Percentiles rank a stretch among this genome's conserved stretches.
phyloP scores from a whole-genome alignment of 2,888 invertebrate species.

The Caenorhabditis sinica region DNA sequence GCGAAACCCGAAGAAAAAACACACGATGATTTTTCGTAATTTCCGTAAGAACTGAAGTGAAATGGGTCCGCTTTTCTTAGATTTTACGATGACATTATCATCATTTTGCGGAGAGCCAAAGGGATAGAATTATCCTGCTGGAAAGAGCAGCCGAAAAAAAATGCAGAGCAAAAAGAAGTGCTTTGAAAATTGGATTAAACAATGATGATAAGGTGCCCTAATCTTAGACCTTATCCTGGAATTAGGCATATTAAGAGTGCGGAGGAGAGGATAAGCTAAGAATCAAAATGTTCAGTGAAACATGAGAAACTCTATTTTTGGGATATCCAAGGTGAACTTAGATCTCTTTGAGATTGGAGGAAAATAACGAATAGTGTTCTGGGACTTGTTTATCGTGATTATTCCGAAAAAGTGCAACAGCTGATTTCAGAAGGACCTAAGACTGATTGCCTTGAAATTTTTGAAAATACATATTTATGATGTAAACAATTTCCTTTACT shows the following conservation, averaged over 20 bases:
- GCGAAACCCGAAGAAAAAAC: conserved; percentile 7
- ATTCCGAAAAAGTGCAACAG: background rate
- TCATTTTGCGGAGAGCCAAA: conserved; percentile 14
- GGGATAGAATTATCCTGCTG: background rate
- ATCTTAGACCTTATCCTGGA: conserved; percentile 6
- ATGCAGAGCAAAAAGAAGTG: conserved; percentile 7
- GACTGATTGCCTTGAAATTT: too few species aligned
- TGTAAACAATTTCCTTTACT: too few species aligned
- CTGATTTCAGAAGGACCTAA: background rate
- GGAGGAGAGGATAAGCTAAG: conserved; percentile 17
- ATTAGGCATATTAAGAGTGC: conserved; percentile 14
- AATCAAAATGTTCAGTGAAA: background rate
- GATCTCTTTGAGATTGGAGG: background rate
- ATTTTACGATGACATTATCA: conserved; percentile 44
- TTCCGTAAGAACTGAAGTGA: conserved; percentile 31
- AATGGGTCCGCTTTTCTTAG: background rate
- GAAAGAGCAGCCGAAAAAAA: background rate
- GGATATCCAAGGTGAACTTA: too few species aligned
- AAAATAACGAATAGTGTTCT: background rate
- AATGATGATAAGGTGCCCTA: conserved; percentile 35
- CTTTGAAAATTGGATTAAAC: conserved; percentile 56
- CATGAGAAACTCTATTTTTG: conserved; percentile 20
- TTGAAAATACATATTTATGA: too few species aligned
- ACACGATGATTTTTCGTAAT: conserved; percentile 40
- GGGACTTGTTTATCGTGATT: background rate